Percentiles rank a stretch among this genome's conserved stretches.
Evolutionary conservation across 1,140 invertebrate genomes (phyloP).

Genomic region (Mylabris phalerata): DNA sequence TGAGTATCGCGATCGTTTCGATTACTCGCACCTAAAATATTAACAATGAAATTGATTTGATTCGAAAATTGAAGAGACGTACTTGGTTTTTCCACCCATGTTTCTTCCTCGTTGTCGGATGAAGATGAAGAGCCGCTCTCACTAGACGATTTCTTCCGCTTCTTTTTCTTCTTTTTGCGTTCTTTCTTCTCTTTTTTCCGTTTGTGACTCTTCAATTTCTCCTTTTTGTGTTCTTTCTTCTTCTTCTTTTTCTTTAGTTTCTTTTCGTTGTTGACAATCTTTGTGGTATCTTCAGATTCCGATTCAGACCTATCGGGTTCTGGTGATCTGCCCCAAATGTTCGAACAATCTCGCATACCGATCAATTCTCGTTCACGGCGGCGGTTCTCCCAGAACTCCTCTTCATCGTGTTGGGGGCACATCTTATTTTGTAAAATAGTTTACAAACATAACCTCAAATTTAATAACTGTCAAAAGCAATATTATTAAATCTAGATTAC

Average conservation of each 20-base stretch:
- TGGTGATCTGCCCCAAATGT: slow-evolving; percentile 69
- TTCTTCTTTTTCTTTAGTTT: slow-evolving; percentile 54
- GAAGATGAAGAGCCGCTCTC: slow-evolving; percentile 25
- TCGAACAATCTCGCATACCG: slow-evolving; percentile 56
- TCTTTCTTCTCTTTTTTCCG: slow-evolving; percentile 48
- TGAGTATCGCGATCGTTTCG: neutral
- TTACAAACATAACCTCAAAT: slow-evolving; percentile 11
- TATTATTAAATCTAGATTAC: too few relatives aligned
- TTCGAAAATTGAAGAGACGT: slow-evolving; percentile 11
- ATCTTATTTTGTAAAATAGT: slow-evolving; percentile 1
- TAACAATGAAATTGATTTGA: neutral
- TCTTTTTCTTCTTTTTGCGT: slow-evolving; percentile 45
- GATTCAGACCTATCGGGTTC: slow-evolving; percentile 44
- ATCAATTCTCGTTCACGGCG: slow-evolving; percentile 65
- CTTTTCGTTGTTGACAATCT: slow-evolving; percentile 49
- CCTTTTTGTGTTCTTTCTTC: slow-evolving; percentile 39
- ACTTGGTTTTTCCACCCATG: slow-evolving; percentile 66
- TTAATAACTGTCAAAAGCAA: too few relatives aligned
- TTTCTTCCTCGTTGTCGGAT: slow-evolving; percentile 42
- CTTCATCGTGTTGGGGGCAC: slow-evolving; percentile 32
- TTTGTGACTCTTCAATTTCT: slow-evolving; percentile 39
- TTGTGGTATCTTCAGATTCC: slow-evolving; percentile 42
- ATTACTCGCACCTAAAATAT: neutral
- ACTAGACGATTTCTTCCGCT: slow-evolving; percentile 40
- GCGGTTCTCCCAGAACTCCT: slow-evolving; percentile 56